Evolutionary conservation across 2,888 invertebrate genomes (phyloP), one percentile per base, ranked within the genome.

Genomic region (Micoletzkya japonica): DNA sequence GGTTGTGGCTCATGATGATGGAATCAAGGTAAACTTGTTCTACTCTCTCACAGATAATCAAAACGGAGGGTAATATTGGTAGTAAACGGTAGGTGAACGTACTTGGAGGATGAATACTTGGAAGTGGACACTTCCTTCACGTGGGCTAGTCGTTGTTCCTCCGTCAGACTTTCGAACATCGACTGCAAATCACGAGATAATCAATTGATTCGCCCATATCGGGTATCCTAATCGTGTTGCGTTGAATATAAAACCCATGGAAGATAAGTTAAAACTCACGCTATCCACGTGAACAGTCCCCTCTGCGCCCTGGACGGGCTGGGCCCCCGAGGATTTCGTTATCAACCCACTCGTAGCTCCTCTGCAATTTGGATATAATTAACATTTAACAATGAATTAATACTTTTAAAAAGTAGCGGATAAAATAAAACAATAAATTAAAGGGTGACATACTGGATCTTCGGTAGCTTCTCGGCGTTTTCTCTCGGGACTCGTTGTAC

Each of bases 91-190:
- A 56, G 28, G 7, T 20, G 14, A 14, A 87, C 91, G 90, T 90
- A 97, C 94, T 94, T 94, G 88, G 94, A 92, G 75, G 95, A 94
- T 87, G 95, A 94, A 89, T 96, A 98, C 86, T 95, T 95, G 86
- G 92, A 91, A 39, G 95, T 95, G 37, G 96, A 95, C 87, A 96
- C 95, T 76, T 92, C 90, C 90, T 96, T 95, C 93, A 97, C 95
- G 74, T 94, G 94, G 86, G 92, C 91, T 83, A 98, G 95, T 88
- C 96, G 96, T 86, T 98, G 96, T 86, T 94, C 94, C 88, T 98
- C 98, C 66, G 93, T 92, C 75, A 93, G 93, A 88, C 94, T 93
- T 88, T 94, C 77, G 68, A 80, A 84, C 4, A 77, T 79, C 7
- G 72, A 76, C 84, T 84, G 72, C 74, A 81, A 75, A 44, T 1